phyloP scores from a whole-genome alignment of 2,888 invertebrate genomes.

The Lamproptera curius region DNA sequence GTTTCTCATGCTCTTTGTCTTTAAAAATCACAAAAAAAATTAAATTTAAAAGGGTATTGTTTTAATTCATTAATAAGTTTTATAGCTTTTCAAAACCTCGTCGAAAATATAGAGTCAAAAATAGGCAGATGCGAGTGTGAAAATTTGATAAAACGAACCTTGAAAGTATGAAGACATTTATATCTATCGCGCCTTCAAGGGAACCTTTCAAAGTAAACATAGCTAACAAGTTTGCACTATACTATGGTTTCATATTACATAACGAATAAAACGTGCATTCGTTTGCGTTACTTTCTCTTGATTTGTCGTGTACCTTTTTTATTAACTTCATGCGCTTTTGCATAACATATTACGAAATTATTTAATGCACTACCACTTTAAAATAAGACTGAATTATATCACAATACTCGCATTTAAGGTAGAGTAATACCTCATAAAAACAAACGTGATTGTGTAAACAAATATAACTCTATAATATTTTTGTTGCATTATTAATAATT shows the following conservation, averaged over 20 bases:
- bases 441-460: background rate
- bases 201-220: background rate
- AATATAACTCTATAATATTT: background rate
- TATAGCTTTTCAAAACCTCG: no score
- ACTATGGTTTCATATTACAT: constrained; percentile 2
- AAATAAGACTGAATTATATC: constrained; percentile 16
- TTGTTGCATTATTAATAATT: background rate
- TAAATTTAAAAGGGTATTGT: no score
- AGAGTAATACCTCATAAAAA: background rate
- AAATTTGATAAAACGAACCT: no score
- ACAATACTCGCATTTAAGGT: constrained; percentile 1
- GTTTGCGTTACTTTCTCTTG: constrained; percentile 17
- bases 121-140: no score
- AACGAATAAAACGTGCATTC: constrained; percentile 9
- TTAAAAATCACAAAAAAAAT: no score
- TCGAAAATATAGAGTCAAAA: no score
- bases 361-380: constrained; percentile 4
- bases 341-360: constrained; percentile 6
- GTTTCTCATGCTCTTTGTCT: no score
- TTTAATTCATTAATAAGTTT: no score
- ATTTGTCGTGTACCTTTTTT: constrained; percentile 16
- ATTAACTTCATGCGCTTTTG: constrained; percentile 2
- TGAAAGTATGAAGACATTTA: no score
- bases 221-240: background rate
- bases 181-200: no score